These are phyloP conservation scores for Aleiodes sp. DNA, from an alignment of 1,140 invertebrate species.

Conservation along the genomic window DNA sequence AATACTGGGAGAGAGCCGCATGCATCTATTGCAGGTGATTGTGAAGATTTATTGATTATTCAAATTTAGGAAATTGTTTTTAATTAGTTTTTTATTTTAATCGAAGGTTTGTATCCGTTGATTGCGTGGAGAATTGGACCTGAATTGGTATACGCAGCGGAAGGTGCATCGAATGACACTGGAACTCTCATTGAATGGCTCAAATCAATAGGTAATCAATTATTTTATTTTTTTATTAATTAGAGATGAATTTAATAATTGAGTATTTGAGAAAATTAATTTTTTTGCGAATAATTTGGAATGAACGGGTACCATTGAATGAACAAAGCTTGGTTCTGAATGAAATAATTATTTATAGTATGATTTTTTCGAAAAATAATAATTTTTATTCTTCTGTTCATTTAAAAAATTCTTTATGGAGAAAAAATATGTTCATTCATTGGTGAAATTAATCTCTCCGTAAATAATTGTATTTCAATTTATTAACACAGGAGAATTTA, in stretches of 20 bases:
- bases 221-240: slow-evolving; percentile 1
- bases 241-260: background rate
- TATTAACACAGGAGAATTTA: too few species aligned
- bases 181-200: slow-evolving; percentile 91
- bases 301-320: too few species aligned
- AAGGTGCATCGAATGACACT: slow-evolving; percentile 87
- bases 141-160: slow-evolving; percentile 79
- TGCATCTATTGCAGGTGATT: slow-evolving; percentile 76
- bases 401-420: too few species aligned
- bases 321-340: too few species aligned
- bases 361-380: background rate
- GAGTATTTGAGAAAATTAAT: too few species aligned
- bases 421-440: too few species aligned
- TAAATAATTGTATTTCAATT: too few species aligned
- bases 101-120: slow-evolving; percentile 84
- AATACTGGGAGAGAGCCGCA: slow-evolving; percentile 84
- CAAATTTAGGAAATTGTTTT: background rate
- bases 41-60: slow-evolving; percentile 21
- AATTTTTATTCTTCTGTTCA: background rate
- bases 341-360: too few species aligned
- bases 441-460: too few species aligned
- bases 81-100: slow-evolving; percentile 29
- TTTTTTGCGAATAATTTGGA: too few species aligned
- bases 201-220: slow-evolving; percentile 74
- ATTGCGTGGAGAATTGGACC: slow-evolving; percentile 87